Evolutionary conservation across 2,888 invertebrate species (phyloP), one percentile per base, ranked within the genome.

Genomic region (Sepioteuthis lessoniana): DNA sequence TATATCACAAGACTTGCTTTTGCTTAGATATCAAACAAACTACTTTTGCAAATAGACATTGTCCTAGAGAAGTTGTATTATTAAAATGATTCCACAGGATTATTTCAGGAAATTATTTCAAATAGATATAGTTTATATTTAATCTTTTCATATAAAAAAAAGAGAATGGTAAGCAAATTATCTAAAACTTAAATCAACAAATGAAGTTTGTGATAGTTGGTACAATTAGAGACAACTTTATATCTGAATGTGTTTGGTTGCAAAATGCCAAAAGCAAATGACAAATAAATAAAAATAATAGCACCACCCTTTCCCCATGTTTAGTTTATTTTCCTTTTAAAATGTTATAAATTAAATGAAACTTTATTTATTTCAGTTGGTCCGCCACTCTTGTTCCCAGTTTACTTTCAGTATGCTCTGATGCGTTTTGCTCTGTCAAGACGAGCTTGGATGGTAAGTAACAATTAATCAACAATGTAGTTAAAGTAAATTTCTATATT

Each of bases 401-500:
- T 97, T 13, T 97, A 97, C 94, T 97, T 97, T 96, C 97, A 97
- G 95, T 95, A 96, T 93, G 97, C 96, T 96, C 95, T 96, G n/a
- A 96, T 97, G 90, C 95, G 96, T 90, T 97, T 96, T 94, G 95
- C 96, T n/a, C 95, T 96, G 76, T 96, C 95, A 10, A 95, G 97
- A 91, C 95, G 94, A 93, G 94, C 95, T 4, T 97, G 96, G 96
- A 93, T 95, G 95, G 97, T 97, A 95, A 95, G 96, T 95, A 94
- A 31, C 46, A 55, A 91, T 91, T 91, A 46, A 46, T 38, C 38
- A 10, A n/a, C 38, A 8, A 42, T 37, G 31, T 46, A 46, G 31
- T 10, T 35, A 21, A 91, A 25, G 25, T 91, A 37, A 10, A 16
- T 16, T 37, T 21, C 28, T 13, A 91, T 31, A 19, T 91, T 37